A percentile compares a stretch with the other conserved stretches of the same genome.
phyloP scores from a whole-genome alignment of 2,797 vertebrate species.

The Thripadectes ignobilis region DNA sequence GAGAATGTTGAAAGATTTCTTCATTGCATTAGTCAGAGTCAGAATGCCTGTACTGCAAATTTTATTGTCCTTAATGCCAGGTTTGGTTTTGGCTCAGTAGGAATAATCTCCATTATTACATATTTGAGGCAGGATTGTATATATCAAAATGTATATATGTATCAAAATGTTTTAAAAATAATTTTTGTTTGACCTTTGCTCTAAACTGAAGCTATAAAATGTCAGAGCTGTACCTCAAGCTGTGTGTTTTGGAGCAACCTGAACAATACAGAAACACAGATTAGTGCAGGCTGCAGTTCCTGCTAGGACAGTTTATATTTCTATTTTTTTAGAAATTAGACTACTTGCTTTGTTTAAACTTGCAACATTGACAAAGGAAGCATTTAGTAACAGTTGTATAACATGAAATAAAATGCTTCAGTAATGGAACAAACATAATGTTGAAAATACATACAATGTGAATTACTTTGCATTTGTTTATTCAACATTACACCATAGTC shows the following conservation, averaged over 20 bases:
- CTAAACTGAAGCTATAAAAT: not conserved
- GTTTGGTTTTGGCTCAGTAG: not conserved
- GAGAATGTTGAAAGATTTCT: not conserved
- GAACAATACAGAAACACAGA: not conserved
- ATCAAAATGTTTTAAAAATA: not conserved
- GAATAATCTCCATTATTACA: not conserved
- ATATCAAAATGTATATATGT: not conserved
- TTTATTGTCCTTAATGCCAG: not conserved
- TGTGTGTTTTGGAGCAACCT: not conserved
- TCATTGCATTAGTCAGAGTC: conserved; percentile 1
- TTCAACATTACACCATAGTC: not conserved
- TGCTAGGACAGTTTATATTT: not conserved
- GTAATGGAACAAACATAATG: not conserved
- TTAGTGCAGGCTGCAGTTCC: not conserved
- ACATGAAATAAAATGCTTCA: not conserved
- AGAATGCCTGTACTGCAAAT: not conserved
- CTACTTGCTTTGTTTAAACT: not conserved
- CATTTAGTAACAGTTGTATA: not conserved
- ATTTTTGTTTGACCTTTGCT: not conserved
- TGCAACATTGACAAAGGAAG: not conserved
- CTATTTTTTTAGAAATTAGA: not conserved
- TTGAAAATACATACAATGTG: not conserved
- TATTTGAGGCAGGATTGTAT: not conserved
- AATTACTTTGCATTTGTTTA: not conserved
- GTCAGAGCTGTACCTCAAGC: not conserved